Conservation (phyloP, 53 echinoderm and acorn worm genomes). For the Crossaster papposus region DNA sequence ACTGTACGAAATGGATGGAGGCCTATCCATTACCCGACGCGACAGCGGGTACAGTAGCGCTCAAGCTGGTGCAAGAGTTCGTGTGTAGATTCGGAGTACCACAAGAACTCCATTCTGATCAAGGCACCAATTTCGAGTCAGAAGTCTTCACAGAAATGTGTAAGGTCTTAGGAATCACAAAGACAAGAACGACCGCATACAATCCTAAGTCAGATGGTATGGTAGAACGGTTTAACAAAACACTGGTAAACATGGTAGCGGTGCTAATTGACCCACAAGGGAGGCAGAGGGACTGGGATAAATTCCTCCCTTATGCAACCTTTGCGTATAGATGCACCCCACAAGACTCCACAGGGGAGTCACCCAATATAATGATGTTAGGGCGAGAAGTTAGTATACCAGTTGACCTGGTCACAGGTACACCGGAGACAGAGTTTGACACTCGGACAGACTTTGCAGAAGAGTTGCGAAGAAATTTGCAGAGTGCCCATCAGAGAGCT, state of each 20-base stretch:
- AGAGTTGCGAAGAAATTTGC: slow-evolving; percentile 45
- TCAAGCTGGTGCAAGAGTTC: slow-evolving; percentile 56
- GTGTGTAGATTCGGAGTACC: slow-evolving; percentile 70
- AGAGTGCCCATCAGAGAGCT: slow-evolving; percentile 6
- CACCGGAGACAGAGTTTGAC: background rate
- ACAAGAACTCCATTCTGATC: slow-evolving; percentile 45
- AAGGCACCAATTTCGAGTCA: slow-evolving; percentile 58
- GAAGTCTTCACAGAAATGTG: slow-evolving; percentile 49
- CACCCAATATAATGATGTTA: slow-evolving; percentile 68
- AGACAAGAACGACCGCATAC: slow-evolving; percentile 62
- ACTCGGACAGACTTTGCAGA: slow-evolving; percentile 30
- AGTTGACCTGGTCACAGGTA: slow-evolving; percentile 25
- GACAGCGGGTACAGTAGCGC: slow-evolving; percentile 58
- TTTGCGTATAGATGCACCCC: slow-evolving; percentile 64
- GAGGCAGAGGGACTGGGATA: slow-evolving; percentile 60
- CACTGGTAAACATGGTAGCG: slow-evolving; percentile 43
- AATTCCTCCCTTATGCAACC: slow-evolving; percentile 53
- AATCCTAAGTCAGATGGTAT: slow-evolving; percentile 63
- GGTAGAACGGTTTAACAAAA: slow-evolving; percentile 60
- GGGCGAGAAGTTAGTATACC: slow-evolving; percentile 57
- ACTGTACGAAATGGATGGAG: slow-evolving; percentile 69
- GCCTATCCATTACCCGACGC: slow-evolving; percentile 46
- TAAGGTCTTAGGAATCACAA: slow-evolving; percentile 47
- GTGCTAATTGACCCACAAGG: slow-evolving; percentile 34
- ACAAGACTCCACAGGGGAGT: slow-evolving; percentile 67